Evolutionary conservation across 2,113 vertebrate species (phyloP), one percentile per base, ranked within the genome.

Genomic region (Thymallus thymallus): DNA sequence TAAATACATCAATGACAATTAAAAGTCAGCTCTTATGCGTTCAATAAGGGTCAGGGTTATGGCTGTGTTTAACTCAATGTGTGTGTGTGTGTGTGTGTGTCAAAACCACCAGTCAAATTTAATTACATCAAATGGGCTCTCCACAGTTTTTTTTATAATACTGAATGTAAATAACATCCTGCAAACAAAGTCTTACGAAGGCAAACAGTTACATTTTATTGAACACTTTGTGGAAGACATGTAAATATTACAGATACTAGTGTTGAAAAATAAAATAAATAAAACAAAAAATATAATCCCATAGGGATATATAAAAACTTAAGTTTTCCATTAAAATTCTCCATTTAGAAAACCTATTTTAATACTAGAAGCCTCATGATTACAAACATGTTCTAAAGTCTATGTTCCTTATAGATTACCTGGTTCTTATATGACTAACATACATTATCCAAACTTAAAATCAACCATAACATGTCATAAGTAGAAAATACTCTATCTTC

Each of bases 281-380:
- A 92, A 93, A 93, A 90, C 91, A 89, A 88, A 84, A 90, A 89
- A 81, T 90, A 85, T 88, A 88, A 92, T 99, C 97, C 97, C 97
- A 99, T 98, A 96, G 97, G 97, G 97, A 98, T 98, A 95, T 97
- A 96, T 96, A 94, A 92, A 95, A 96, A 98, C 92, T 94, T 95
- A 94, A 94, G 94, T 91, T 91, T 84, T 91, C 90, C 80, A 86
- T 91, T 91, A 92, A 92, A 85, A 87, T 90, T 92, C 89, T 93
- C 93, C 85, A 89, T 90, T 95, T 92, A 93, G 92, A 94, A 97
- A 89, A 95, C 94, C 93, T 93, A 93, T 92, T 92, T 92, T 92
- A 92, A 88, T 93, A 92, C 88, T 94, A 94, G 90, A 91, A 94
- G 86, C 89, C 94, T 90, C 89, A 94, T 94, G 94, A 95, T 95